Conservation (phyloP, 2,797 vertebrate species). For the Scyliorhinus canicula region DNA sequence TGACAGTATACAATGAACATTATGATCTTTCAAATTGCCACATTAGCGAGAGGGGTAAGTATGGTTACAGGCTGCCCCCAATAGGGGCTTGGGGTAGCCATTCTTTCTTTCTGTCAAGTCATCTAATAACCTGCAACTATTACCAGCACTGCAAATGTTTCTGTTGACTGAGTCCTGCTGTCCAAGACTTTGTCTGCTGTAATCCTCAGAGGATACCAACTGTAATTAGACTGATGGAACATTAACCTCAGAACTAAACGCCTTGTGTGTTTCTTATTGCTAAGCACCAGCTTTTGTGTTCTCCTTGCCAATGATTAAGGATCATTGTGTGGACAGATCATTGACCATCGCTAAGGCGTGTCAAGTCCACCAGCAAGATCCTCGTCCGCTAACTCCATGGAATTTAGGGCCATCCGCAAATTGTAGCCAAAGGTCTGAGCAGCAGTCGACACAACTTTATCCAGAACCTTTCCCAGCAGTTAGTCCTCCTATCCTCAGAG, state of each 20-base stretch:
- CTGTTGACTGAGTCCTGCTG: not conserved
- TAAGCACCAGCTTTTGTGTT: not conserved
- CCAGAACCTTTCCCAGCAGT: not conserved
- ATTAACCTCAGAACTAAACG: not conserved
- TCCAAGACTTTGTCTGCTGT: no score
- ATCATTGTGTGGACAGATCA: not conserved
- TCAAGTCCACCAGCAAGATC: not conserved
- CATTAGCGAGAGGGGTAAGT: not conserved
- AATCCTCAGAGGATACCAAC: not conserved
- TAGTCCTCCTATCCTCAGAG: not conserved
- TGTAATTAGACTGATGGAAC: not conserved
- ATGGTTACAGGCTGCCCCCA: not conserved
- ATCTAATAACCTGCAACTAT: not conserved
- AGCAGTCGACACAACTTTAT: not conserved
- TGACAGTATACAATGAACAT: not conserved
- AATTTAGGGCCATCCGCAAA: not conserved
- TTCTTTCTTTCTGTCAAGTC: not conserved
- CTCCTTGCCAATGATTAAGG: not conserved
- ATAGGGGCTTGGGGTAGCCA: not conserved
- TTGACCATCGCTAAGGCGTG: not conserved
- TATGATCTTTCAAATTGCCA: not conserved
- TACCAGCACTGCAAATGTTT: not conserved
- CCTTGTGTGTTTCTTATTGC: not conserved
- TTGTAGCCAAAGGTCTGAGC: not conserved
- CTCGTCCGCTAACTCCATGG: not conserved